These are phyloP conservation scores for Tichodroma muraria DNA, from an alignment of 2,113 vertebrate genomes.

Conservation along the genomic window DNA sequence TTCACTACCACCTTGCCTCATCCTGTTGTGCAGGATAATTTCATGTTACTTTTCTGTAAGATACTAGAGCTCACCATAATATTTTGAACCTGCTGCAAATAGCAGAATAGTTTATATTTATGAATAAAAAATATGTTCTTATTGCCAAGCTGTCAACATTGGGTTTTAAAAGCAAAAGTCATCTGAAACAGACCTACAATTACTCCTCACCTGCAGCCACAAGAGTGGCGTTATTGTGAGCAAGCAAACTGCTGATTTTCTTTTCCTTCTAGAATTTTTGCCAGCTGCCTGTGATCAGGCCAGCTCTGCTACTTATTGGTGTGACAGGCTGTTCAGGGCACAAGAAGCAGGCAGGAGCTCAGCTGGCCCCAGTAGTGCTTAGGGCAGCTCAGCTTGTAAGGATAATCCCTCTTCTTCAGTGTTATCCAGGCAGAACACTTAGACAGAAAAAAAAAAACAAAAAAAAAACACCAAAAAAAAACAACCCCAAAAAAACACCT, in stretches of 20 bases:
- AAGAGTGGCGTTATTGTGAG: not conserved
- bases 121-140: not conserved
- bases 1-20: not conserved
- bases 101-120: not conserved
- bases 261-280: not conserved
- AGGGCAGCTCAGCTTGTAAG: not conserved
- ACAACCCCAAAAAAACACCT: not conserved
- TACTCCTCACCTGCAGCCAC: not conserved
- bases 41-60: not conserved
- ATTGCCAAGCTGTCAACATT: not conserved
- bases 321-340: not conserved
- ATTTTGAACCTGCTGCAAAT: not conserved
- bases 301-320: not conserved
- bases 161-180: not conserved
- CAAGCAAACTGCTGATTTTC: not conserved
- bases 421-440: not conserved
- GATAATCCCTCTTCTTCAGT: not conserved
- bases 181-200: not conserved
- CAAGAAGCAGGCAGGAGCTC: not conserved
- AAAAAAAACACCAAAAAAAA: not conserved
- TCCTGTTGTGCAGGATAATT: not conserved
- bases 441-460: not conserved
- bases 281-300: not conserved
- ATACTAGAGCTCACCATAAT: not conserved
- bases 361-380: not conserved